Base-by-base conservation (phyloP, 2,113 vertebrate species). In the Caranx melampygus region DNA sequence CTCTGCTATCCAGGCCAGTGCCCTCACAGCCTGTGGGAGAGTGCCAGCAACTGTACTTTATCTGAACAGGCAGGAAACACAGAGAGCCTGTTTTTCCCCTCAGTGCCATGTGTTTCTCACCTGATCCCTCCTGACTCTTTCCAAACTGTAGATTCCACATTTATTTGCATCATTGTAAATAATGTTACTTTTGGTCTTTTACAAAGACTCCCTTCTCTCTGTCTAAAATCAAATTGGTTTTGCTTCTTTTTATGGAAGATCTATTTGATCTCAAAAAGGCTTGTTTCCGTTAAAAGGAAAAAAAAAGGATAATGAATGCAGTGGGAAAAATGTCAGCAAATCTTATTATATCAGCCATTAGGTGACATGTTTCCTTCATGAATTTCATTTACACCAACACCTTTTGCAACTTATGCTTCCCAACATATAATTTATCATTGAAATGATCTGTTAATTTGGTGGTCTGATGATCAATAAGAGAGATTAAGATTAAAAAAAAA, bases 1-100 rank as follows among this genome's bases (percentile, higher is more conserved):
- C 57, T 1, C 69, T 54, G 70, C 72, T 81, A 90, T 93, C 69
- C 87, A 88, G 88, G 89, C 83, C 89, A 91, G 77, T 88, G 90
- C 87, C 73, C 78, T 89, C 70, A 16, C 79, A 75, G 77, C 55
- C 78, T 45, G 72, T 86, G 78, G 72, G 80, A 21, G 67, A 82
- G 81, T 70, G 78, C 73, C 83, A 87, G 79, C 74, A 61, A 79
- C 75, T 85, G 66, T 71, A 70, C 72, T 82, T 86, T 78, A 83
- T 88, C 51, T 68, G 75, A 62, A 64, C 79, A 81, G 78, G 70
- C 86, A 81, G 84, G 69, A 75, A 85, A 80, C 66, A 81, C 65
- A 67, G 35, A 84, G 40, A 60, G 61, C 11, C 66, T 80, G 57
- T 77, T 74, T 84, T 72, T 37, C 57, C 33, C 57, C 55, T 54